Evolutionary conservation across 2,113 vertebrate species (phyloP).

Genomic region (Aplodontia rufa): DNA sequence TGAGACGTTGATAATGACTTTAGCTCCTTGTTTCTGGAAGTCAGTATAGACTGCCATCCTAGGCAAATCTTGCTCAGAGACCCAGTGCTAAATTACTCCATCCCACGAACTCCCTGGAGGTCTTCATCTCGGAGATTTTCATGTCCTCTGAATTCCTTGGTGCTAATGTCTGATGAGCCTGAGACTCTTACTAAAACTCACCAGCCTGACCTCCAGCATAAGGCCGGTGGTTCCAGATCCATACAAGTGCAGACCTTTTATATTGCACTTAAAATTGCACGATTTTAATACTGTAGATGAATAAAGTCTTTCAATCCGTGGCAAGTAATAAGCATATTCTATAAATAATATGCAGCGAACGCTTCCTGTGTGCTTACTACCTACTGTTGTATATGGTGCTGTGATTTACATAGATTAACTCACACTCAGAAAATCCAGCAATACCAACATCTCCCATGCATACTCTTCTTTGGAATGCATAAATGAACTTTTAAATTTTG

Average conservation of each 20-base stretch:
- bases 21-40: neutral
- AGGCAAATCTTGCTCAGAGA: neutral
- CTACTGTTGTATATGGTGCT: rapidly evolving
- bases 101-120: neutral
- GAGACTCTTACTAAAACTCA: neutral
- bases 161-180: rapidly evolving
- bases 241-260: too few relatives aligned
- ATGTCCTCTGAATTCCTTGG: neutral
- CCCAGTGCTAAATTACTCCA: neutral
- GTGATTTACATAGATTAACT: neutral
- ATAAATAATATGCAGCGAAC: neutral
- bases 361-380: neutral
- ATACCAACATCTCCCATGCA: neutral
- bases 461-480: neutral
- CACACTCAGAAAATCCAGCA: neutral
- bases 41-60: neutral
- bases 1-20: neutral
- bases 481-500: neutral
- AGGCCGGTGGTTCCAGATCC: neutral
- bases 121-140: neutral
- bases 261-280: neutral
- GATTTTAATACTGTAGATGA: neutral
- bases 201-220: neutral
- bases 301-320: neutral
- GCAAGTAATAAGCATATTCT: neutral